Base-by-base conservation (phyloP, 2,797 vertebrate genomes). In the Hafferia zeledoni region DNA sequence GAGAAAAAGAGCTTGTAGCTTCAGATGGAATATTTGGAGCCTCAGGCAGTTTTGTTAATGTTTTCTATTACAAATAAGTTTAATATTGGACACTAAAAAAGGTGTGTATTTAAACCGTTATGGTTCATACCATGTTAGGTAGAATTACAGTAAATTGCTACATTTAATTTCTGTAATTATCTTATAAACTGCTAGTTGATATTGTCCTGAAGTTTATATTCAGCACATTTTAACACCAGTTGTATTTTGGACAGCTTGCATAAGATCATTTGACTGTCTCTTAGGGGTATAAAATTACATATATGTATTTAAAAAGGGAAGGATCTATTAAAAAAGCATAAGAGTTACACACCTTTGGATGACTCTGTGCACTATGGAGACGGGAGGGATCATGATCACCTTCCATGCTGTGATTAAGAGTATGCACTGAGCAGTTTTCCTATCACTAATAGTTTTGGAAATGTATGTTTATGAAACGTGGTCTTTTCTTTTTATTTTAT, bases 81-180 rank as follows among this genome's bases (percentile, higher is more conserved):
- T 96, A 86, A 92, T 77, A 84, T 35, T 61, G 19, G 93, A 27
- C 65, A 85, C 91, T 96, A 55, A 76, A 93, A 83, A 69, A 47
- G 37, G 83, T 79, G 49, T 93, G 69, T 96, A 92, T 97, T 96
- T 96, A 95, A 91, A 95, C 91, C 82, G 97, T 96, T 92, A 87
- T 89, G 87, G 59, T 86, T 46, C 52, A 16, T 84, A 87, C 70
- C n/a, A 33, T 9, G 30, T 95, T 94, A 94, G 84, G 37, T 89
- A 67, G 75, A 94, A 93, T 96, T 94, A 89, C 59, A 91, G 65
- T 91, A 96, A 96, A 96, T 90, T 57, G 68, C 56, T 75, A 17
- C 47, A 28, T 84, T 97, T 97, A 65, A 85, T 96, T 95, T 94
- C 75, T 86, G 28, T 80, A 95, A 94, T 96, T 96, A 90, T 79